Evolutionary conservation across 92 coral and sea anemone species (phyloP), one percentile per base, ranked within the genome.

Genomic region (Siderastrea radians): DNA sequence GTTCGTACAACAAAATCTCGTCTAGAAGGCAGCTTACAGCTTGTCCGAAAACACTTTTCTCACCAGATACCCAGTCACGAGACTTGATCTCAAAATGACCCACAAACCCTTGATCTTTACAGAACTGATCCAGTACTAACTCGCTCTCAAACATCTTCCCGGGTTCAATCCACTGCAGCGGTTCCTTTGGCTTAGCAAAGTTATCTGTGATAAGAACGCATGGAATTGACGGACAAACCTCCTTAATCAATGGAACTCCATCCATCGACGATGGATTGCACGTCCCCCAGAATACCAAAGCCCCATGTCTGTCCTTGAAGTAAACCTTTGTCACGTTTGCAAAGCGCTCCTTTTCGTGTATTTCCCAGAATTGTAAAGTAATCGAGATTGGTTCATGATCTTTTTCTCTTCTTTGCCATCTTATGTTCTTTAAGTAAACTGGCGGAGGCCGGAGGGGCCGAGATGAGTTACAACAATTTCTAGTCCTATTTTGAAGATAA

Each of bases 271-370:
- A 64, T 1, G 87, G 85, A 43, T 88, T 72, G 26, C 64, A 90
- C n/a, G 97, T 93, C 8, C 93, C 95, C 97, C 97, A 94, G 59
- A 94, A 94, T 52, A 94, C 83, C 57, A 94, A 16, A 10, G 91
- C 97, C 10, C 95, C 97, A 13, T 85, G 81, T 26, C 87, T 79
- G 46, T 89, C 74, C 49, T 71, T 83, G 58, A 81, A 92, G 75
- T 54, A 92, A 9, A 89, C 60, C 66, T 74, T 81, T 14, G 79
- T 26, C 72, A 68, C 64, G 1, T 75, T 75, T 0, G 83, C 58
- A 68, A 80, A 89, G 48, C 91, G 83, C 44, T 89, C 89, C 53
- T 68, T 74, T 50, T 94, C 97, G 49, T 90, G 76, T 2, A 94
- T 49, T 61, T 94, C 91, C 87, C 95, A 86, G 10, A 94, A 72